phyloP scores from a whole-genome alignment of 2,797 vertebrate genomes.

The Tiaroga cobitis region DNA sequence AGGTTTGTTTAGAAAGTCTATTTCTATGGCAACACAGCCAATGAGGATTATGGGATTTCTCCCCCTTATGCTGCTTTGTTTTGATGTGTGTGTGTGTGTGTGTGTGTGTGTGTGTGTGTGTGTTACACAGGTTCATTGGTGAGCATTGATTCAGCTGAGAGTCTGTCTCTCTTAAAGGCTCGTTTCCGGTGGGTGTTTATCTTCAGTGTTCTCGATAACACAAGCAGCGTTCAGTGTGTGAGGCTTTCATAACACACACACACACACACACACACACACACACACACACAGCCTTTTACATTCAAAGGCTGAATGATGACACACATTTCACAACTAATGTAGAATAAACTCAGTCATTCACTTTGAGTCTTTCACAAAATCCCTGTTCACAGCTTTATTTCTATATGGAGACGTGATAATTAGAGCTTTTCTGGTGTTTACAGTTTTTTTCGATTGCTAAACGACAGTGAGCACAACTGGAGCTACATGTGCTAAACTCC shows the following conservation, averaged over 20 bases:
- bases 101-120: neutral
- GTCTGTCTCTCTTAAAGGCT: slow-evolving; percentile 1
- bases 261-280: neutral
- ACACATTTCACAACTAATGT: neutral
- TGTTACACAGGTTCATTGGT: neutral
- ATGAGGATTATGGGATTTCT: slow-evolving; percentile 25
- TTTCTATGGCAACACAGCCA: slow-evolving; percentile 8
- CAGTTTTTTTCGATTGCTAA: too few relatives aligned
- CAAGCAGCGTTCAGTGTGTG: neutral
- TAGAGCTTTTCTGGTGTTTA: neutral
- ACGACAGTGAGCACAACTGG: too few relatives aligned
- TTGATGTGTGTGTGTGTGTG: slow-evolving; percentile 1
- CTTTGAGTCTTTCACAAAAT: neutral
- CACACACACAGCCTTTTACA: neutral
- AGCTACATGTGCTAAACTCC: too few relatives aligned
- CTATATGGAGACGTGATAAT: neutral
- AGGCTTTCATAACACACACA: slow-evolving; percentile 22
- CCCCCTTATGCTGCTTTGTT: slow-evolving; percentile 20
- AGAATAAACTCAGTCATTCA: neutral
- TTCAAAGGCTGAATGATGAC: neutral
- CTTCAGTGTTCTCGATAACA: neutral
- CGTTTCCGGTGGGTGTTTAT: slow-evolving; percentile 6
- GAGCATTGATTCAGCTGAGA: neutral
- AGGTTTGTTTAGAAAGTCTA: slow-evolving; percentile 34
- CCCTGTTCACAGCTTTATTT: neutral